phyloP scores from a whole-genome alignment of 1,140 invertebrate species.

The Palaemon carinicauda region DNA sequence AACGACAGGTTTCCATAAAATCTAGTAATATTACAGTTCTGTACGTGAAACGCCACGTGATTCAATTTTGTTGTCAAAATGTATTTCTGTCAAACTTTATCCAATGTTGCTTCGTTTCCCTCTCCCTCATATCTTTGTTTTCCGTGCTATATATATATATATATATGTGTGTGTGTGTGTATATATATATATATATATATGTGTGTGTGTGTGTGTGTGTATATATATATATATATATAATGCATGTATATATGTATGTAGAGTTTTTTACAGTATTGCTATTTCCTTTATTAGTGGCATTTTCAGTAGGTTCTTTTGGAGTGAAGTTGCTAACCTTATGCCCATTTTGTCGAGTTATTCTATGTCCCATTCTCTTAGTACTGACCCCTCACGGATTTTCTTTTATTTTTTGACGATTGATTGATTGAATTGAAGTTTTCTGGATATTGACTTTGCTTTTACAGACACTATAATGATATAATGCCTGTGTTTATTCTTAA shows the following conservation, averaged over 20 bases:
- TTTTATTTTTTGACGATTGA: neutral
- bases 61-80: neutral
- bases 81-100: neutral
- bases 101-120: neutral
- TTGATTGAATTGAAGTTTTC: too few species aligned
- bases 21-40: too few species aligned
- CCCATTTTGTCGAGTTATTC: too few species aligned
- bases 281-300: too few species aligned
- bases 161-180: conserved; percentile 16
- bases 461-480: neutral
- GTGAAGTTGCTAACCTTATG: too few species aligned
- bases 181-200: conserved; percentile 14
- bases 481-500: too few species aligned
- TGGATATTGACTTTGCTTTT: neutral
- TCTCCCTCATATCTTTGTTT: conserved; percentile 7
- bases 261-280: too few species aligned
- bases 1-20: too few species aligned
- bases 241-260: neutral
- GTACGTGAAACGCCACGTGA: too few species aligned
- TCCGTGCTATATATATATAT: neutral
- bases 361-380: neutral
- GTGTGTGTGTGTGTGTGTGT: neutral
- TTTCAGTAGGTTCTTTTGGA: too few species aligned
- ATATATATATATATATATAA: neutral
- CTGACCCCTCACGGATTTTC: neutral